These are phyloP conservation scores for Malurus melanocephalus DNA, from an alignment of 2,113 vertebrate genomes.

Conservation along the genomic window DNA sequence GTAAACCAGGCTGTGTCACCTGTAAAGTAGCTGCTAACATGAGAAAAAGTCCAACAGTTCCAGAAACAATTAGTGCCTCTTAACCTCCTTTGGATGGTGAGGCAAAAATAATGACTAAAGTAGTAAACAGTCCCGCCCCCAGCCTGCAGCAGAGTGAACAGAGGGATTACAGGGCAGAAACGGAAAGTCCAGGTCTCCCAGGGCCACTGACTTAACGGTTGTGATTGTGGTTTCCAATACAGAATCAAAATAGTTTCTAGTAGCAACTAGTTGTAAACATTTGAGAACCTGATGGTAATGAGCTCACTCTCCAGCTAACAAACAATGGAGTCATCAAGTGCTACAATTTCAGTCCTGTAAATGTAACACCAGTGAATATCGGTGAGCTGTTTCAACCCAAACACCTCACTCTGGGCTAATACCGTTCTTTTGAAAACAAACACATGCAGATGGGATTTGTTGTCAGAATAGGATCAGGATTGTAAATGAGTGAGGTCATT, in stretches of 20 bases:
- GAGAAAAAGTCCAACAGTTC: background rate
- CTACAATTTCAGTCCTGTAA: conserved; percentile 5
- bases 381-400: background rate
- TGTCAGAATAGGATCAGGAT: conserved; percentile 44
- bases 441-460: conserved; percentile 57
- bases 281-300: conserved; percentile 19
- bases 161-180: background rate
- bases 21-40: background rate
- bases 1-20: background rate
- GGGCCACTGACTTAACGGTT: background rate
- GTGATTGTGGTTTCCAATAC: conserved; percentile 36
- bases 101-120: background rate
- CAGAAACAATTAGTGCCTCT: background rate
- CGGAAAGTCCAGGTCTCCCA: background rate
- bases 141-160: background rate
- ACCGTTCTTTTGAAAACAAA: conserved; percentile 46
- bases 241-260: conserved; percentile 48
- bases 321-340: conserved; percentile 29
- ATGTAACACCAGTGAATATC: background rate
- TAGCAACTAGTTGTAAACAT: conserved; percentile 46
- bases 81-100: background rate
- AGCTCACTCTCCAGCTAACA: conserved; percentile 25
- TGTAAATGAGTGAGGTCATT: conserved; percentile 56
- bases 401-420: conserved; percentile 1
- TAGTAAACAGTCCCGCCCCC: background rate